Conservation (phyloP, 2,888 invertebrate species). For the Tenthredo livida region DNA sequence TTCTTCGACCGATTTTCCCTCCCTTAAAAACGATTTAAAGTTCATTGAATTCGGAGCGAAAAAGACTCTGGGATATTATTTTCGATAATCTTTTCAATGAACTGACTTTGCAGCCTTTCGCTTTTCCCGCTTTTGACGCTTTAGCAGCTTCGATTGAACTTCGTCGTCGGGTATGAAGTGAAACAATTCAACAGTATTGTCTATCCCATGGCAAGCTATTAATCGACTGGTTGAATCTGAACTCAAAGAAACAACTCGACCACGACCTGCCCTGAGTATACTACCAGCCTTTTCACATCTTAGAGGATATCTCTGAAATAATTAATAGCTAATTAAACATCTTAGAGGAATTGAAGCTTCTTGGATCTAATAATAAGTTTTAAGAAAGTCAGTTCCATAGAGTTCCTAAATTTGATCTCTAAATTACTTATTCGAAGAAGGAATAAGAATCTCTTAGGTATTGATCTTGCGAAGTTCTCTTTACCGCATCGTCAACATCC, state of each 20-base stretch:
- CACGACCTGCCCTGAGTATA: conserved; percentile 88
- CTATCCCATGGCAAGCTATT: conserved; percentile 91
- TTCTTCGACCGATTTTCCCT: conserved; percentile 67
- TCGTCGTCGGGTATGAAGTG: conserved; percentile 89
- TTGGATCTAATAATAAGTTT: too few species aligned
- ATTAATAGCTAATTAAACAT: background rate
- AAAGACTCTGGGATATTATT: background rate
- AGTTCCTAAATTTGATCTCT: background rate
- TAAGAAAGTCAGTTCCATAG: too few species aligned
- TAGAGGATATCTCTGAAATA: conserved; percentile 81
- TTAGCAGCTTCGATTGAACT: conserved; percentile 84
- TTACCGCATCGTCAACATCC: conserved; percentile 81
- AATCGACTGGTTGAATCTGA: conserved; percentile 87
- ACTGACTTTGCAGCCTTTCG: conserved; percentile 78
- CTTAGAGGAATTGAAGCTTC: background rate
- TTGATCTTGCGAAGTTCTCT: conserved; percentile 59
- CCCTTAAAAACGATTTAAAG: conserved; percentile 54
- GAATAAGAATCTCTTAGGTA: background rate
- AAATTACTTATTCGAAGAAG: background rate
- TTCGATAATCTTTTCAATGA: background rate
- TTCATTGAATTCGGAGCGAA: background rate
- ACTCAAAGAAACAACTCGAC: conserved; percentile 88
- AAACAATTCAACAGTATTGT: conserved; percentile 91
- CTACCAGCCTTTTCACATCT: conserved; percentile 89
- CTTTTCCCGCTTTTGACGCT: conserved; percentile 88